Percentiles rank a stretch among this genome's conserved stretches.
Evolutionary conservation across 2,888 invertebrate genomes (phyloP).

Genomic region (Drosophila anomelani): DNA sequence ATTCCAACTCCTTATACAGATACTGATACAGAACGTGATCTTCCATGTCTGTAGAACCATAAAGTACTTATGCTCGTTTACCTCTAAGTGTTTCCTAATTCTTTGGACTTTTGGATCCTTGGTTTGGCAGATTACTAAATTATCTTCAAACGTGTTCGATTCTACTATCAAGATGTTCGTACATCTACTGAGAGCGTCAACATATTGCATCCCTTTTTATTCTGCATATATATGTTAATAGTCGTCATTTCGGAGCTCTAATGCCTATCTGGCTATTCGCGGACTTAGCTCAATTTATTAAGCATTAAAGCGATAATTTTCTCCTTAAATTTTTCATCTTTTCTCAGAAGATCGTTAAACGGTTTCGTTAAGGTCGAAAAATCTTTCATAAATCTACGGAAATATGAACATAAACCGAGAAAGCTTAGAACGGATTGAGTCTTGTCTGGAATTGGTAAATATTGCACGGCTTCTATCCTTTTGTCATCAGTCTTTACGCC

Average conservation of each 20-base stretch:
- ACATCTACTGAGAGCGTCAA: not conserved
- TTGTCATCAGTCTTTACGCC: not conserved
- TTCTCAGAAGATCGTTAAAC: no score
- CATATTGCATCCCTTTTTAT: not conserved
- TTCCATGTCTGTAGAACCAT: no score
- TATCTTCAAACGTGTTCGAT: not conserved
- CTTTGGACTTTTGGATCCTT: not conserved
- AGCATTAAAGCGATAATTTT: no score
- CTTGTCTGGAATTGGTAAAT: slow-evolving; percentile 14
- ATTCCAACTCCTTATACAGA: not conserved
- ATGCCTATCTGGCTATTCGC: no score
- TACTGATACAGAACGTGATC: not conserved
- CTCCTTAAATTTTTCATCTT: no score
- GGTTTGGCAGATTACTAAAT: not conserved
- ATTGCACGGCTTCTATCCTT: not conserved
- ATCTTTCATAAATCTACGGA: not conserved
- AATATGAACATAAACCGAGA: slow-evolving; percentile 5
- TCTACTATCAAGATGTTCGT: not conserved
- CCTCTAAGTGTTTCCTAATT: not conserved
- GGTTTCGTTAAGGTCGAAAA: no score
- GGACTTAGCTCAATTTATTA: no score
- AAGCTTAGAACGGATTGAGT: slow-evolving; percentile 9
- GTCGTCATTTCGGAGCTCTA: not conserved
- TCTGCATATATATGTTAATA: not conserved
- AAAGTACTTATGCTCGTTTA: not conserved